Evolutionary conservation across 2,888 invertebrate genomes (phyloP).

Genomic region (Rhagonycha fulva): DNA sequence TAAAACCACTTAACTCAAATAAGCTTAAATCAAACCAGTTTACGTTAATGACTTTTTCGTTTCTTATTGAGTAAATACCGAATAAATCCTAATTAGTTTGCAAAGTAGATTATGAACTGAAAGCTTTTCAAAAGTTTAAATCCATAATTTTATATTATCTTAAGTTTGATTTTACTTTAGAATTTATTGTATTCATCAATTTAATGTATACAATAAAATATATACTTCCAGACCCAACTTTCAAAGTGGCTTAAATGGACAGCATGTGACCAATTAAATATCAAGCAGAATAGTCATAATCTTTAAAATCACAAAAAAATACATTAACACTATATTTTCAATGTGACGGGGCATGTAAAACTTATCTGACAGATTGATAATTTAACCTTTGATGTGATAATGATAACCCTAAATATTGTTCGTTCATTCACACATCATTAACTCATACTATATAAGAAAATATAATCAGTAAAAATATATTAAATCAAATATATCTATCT

Average conservation of each 20-base stretch:
- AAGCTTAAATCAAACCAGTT: conserved; percentile 2
- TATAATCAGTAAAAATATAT: too few relatives aligned
- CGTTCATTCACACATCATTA: too few relatives aligned
- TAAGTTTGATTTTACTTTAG: background rate
- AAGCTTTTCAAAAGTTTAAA: background rate
- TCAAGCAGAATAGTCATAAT: background rate
- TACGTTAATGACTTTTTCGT: conserved; percentile 7
- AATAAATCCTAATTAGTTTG: conserved; percentile 7
- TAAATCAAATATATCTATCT: background rate
- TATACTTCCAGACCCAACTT: background rate
- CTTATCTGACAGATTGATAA: too few relatives aligned
- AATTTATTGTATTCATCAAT: background rate
- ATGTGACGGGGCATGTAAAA: too few relatives aligned
- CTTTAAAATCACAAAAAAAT: too few relatives aligned
- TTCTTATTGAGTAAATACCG: conserved; percentile 7
- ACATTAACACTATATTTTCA: too few relatives aligned
- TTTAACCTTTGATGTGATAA: background rate
- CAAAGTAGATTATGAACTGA: background rate
- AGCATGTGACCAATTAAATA: background rate
- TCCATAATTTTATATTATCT: conserved; percentile 10
- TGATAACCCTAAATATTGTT: background rate
- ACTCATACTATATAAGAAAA: too few relatives aligned
- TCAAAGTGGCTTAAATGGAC: background rate
- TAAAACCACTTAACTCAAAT: conserved; percentile 8
- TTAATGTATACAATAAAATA: background rate